Base-by-base conservation (phyloP, 2,797 vertebrate species). In the Intellagama lesueurii region DNA sequence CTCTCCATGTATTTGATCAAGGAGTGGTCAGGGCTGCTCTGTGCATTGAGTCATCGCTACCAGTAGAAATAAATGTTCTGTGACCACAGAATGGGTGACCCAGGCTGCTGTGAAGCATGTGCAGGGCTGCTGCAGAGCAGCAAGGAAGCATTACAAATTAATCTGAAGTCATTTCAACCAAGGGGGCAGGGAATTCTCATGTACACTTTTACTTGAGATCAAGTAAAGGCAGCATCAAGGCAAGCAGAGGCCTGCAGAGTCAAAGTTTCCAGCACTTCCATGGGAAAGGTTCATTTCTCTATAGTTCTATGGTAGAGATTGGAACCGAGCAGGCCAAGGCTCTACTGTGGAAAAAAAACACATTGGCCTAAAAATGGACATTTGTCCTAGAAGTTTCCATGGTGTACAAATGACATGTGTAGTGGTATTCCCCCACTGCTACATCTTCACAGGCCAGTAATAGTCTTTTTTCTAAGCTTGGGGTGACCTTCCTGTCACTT, bases 11-110 rank as follows among this genome's bases (percentile, higher is more conserved):
- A 30, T 83, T 3, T 81, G 77, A 28, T 56, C 66, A 87, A 72
- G 66, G 52, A 70, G 40, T 83, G 64, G 79, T 56, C 56, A 44
- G 26, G 26, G 64, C 64, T 69, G 64, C 35, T 83, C 64, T 69
- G 40, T 69, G 69, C 81, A 44, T 26, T 72, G 26, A 64, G 56
- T 49, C 82, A 72, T 44, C 69, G 64, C 56, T 28, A 72, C 6
- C 1, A 30, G 4, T 0, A 12, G 78, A 81, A 40, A 0, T 0
- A 81, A 79, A 72, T 6, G 4, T 12, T 69, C 0, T 0, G 30
- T 19, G 28, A 35, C 0, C 0, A 7, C 12, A 44, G 32, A n/a
- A 7, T 35, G 70, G 11, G 60, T 66, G 49, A 70, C 44, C 47
- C 19, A n/a, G 64, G 44, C 12, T 79, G n/a, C 40, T 52, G 14